Conservation (phyloP, 1,140 invertebrate species). For the Dendrolimus punctatus region DNA sequence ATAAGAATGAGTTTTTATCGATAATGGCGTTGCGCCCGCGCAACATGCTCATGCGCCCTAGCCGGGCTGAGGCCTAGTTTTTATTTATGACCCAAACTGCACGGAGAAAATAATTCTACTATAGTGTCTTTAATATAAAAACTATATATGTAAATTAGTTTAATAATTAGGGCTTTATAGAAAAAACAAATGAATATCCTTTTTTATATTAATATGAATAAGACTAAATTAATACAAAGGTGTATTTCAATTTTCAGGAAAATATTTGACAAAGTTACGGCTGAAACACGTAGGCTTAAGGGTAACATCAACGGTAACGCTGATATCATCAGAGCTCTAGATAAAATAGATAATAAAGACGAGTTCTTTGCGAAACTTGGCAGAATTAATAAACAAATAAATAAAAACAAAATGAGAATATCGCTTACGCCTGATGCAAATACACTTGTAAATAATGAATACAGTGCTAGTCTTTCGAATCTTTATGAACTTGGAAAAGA, state of each 20-base stretch:
- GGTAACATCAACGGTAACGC: conserved; percentile 14
- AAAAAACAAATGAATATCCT: too few relatives aligned
- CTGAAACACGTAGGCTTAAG: conserved; percentile 13
- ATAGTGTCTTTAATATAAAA: too few relatives aligned
- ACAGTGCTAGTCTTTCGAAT: conserved; percentile 5
- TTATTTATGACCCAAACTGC: too few relatives aligned
- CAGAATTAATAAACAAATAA: conserved; percentile 14
- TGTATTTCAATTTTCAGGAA: conserved; percentile 9
- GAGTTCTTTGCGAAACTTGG: conserved; percentile 14
- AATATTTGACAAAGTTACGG: conserved; percentile 18
- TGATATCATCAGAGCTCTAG: conserved; percentile 15
- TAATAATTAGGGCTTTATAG: too few relatives aligned
- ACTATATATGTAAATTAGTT: too few relatives aligned
- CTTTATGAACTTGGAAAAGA: conserved; percentile 6
- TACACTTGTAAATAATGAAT: conserved; percentile 13
- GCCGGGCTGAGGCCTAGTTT: too few relatives aligned
- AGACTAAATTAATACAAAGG: neutral
- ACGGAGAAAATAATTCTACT: too few relatives aligned
- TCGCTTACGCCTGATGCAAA: conserved; percentile 12
- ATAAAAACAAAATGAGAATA: conserved; percentile 16
- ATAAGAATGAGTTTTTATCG: too few relatives aligned
- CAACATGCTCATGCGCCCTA: too few relatives aligned
- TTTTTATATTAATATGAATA: too few relatives aligned
- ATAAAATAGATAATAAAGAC: conserved; percentile 15
- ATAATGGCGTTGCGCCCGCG: too few relatives aligned